Evolutionary conservation across 2,888 invertebrate genomes (phyloP).

Genomic region (Myopa testacea): DNA sequence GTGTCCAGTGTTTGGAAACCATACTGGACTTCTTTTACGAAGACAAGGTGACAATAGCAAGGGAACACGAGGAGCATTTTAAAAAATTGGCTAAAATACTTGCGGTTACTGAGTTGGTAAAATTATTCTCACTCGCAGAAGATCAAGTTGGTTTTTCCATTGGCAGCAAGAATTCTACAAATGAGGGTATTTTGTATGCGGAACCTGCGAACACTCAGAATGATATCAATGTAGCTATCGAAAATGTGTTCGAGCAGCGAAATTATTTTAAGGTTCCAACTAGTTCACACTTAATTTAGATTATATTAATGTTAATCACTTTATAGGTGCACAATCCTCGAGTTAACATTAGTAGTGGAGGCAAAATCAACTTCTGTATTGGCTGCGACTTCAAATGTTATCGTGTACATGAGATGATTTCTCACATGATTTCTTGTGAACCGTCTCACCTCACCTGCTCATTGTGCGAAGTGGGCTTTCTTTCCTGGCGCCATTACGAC

Average conservation of each 20-base stretch:
- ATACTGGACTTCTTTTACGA: constrained; percentile 66
- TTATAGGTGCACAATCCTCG: constrained; percentile 59
- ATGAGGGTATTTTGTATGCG: neutral
- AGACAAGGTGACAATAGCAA: constrained; percentile 61
- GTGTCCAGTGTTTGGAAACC: constrained; percentile 61
- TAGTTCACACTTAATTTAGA: neutral
- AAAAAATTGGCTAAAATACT: constrained; percentile 62
- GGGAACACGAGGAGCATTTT: constrained; percentile 64
- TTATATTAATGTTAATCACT: neutral
- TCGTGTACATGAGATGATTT: constrained; percentile 66
- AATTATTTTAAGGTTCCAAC: constrained; percentile 61
- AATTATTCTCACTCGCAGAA: constrained; percentile 58
- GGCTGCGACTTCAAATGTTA: constrained; percentile 68
- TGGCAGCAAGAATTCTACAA: constrained; percentile 16
- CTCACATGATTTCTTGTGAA: constrained; percentile 61
- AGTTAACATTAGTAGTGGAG: constrained; percentile 54
- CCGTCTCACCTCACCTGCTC: constrained; percentile 63
- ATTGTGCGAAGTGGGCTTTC: constrained; percentile 63
- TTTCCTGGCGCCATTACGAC: constrained; percentile 62
- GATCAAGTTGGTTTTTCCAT: constrained; percentile 34
- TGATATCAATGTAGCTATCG: constrained; percentile 51
- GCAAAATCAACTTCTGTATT: constrained; percentile 67
- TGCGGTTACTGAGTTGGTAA: constrained; percentile 59
- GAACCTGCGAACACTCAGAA: constrained; percentile 33
- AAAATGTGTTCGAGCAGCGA: constrained; percentile 60